Evolutionary conservation across 2,797 vertebrate species (phyloP), one percentile per base, ranked within the genome.

Genomic region (Malurus splendens): DNA sequence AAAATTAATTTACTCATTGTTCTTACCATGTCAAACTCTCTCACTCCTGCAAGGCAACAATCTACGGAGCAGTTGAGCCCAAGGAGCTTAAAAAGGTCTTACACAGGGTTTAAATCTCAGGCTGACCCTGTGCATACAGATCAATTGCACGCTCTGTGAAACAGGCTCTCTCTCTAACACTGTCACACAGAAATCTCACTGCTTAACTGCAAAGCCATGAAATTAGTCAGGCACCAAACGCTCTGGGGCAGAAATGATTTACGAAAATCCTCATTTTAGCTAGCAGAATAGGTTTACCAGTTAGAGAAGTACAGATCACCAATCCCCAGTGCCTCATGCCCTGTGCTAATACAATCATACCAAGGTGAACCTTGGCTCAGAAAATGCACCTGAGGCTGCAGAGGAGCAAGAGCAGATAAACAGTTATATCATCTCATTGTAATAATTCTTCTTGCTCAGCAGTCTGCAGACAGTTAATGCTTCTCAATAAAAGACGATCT

Each of bases 71-170:
- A 30, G 51, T 32, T 82, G 93, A 92, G 48, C 36, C 42, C 72
- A 60, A 86, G 30, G 25, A 87, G 84, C 82, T 95, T 93, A 93
- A 56, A 81, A 81, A 72, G 59, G 84, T 80, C 62, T 90, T 92
- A 91, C 57, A 47, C 1, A 12, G 48, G 25, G 60, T 78, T 91
- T 87, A 87, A 89, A 70, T 62, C 87, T 78, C 74, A 30, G 15
- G 32, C 55, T 76, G 82, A 82, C 48, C 79, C 52, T n/a, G 72
- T 25, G 73, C 60, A 78, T 24, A 41, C 66, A 90, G 89, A 62
- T 56, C 61, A 81, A 87, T 12, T 17, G 59, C 33, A 60, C 13
- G 10, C 19, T 45, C 52, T 76, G 60, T 82, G 71, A 57, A 90
- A 82, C 18, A 18, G 59, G 38, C 59, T 59, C 59, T 28, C 33